Conservation (phyloP, 64 coral and sea anemone genomes). For the Acropora yongei region DNA sequence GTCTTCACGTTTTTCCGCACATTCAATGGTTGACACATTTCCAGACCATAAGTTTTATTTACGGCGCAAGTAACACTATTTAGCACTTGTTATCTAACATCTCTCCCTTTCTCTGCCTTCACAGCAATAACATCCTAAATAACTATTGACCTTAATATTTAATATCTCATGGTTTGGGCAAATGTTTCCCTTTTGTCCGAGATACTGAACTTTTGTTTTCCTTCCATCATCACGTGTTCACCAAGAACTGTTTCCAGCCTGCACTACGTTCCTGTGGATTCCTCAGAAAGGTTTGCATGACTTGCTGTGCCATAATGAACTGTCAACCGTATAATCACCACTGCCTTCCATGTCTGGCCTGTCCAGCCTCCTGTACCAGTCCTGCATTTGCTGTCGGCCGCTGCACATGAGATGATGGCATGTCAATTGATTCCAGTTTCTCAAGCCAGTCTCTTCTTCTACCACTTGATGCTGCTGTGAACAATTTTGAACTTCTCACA, state of each 20-base stretch:
- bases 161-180: neutral
- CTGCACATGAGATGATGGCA: neutral
- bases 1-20: neutral
- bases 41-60: neutral
- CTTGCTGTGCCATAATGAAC: neutral
- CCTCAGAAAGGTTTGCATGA: neutral
- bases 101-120: neutral
- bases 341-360: neutral
- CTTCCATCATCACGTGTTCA: neutral
- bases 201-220: neutral
- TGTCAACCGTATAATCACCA: neutral
- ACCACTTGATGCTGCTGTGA: no score
- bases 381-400: neutral
- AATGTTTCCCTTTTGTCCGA: neutral
- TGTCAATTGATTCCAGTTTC: neutral
- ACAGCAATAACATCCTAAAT: neutral
- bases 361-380: neutral
- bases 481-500: neutral
- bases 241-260: neutral
- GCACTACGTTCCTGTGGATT: neutral
- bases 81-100: neutral
- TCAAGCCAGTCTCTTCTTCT: neutral
- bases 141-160: neutral
- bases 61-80: neutral
- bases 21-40: neutral